phyloP scores from a whole-genome alignment of 2,797 vertebrate genomes.

The Crossoptilon crossoptilon region DNA sequence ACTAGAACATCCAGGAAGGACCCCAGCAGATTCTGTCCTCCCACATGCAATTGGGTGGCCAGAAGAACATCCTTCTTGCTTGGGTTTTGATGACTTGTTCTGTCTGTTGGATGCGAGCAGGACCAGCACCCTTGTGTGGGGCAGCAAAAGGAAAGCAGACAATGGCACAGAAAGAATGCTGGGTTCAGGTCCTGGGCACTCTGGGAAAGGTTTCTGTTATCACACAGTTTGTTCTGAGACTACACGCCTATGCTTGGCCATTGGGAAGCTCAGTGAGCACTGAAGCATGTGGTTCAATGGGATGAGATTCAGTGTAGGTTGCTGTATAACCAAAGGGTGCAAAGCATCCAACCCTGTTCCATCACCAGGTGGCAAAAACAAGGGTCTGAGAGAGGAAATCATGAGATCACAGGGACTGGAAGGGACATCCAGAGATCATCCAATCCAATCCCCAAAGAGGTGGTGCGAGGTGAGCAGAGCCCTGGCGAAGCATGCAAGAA shows the following conservation, averaged over 20 bases:
- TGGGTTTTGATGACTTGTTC: background rate
- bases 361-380: background rate
- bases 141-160: background rate
- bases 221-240: background rate
- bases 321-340: background rate
- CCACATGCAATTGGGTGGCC: rapidly evolving
- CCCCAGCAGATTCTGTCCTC: background rate
- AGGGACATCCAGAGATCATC: too few species aligned
- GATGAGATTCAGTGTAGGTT: background rate
- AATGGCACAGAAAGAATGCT: rapidly evolving
- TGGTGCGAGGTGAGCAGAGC: background rate
- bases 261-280: background rate
- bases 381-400: background rate
- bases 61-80: background rate
- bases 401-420: too few species aligned
- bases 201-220: background rate
- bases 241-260: background rate
- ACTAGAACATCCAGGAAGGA: background rate
- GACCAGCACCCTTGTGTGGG: background rate
- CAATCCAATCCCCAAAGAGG: background rate
- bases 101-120: background rate
- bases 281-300: background rate
- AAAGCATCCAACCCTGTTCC: rapidly evolving
- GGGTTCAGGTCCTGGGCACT: background rate
- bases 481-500: background rate